These are phyloP conservation scores for Ashinkailepas kermadecensis DNA, from an alignment of 2,888 invertebrate genomes.

Conservation along the genomic window DNA sequence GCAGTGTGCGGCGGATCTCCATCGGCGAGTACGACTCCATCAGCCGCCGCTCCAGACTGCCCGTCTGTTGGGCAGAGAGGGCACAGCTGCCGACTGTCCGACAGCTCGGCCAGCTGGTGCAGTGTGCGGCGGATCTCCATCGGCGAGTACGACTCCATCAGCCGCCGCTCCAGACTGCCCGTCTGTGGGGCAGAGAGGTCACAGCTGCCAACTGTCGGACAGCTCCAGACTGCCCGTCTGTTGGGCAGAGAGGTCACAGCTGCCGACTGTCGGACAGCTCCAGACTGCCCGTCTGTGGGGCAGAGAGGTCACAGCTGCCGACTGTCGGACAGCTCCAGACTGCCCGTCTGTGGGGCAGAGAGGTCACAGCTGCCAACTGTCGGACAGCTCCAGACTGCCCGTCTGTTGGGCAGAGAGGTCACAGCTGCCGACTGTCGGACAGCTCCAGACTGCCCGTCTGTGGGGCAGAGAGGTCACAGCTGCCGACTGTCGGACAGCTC, in stretches of 20 bases:
- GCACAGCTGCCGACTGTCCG: too few species aligned
- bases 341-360: background rate
- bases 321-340: background rate
- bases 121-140: background rate
- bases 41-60: background rate
- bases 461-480: too few species aligned
- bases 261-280: background rate
- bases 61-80: background rate
- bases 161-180: background rate
- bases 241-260: background rate
- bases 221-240: background rate
- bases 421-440: background rate
- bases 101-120: background rate
- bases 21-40: constrained; percentile 13
- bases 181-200: background rate
- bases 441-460: background rate
- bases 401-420: too few species aligned
- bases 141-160: constrained; percentile 19
- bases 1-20: background rate
- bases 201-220: background rate
- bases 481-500: background rate
- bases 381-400: background rate
- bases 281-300: background rate
- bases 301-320: too few species aligned
- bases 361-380: background rate